Percentiles rank a stretch among this genome's conserved stretches.
phyloP scores from a whole-genome alignment of 2,888 invertebrate species.

The Tetragnatha montana region DNA sequence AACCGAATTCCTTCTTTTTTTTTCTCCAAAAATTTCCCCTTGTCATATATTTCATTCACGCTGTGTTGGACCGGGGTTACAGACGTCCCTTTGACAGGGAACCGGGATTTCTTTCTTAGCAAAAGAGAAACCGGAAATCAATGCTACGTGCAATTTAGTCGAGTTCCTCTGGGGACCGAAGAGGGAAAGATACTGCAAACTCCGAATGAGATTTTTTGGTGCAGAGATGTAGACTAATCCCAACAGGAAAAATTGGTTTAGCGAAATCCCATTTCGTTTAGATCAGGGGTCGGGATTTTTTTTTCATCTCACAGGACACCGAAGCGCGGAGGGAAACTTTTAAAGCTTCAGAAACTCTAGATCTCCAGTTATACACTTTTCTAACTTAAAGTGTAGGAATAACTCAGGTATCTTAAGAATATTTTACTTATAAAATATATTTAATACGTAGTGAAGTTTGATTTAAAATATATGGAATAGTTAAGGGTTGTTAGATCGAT shows the following conservation, averaged over 20 bases:
- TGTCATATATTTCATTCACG: slow-evolving; percentile 58
- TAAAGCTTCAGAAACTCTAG: no score
- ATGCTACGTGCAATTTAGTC: slow-evolving; percentile 15
- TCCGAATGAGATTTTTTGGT: neutral
- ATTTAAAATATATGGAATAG: no score
- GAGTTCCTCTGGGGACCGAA: neutral
- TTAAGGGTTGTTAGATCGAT: no score
- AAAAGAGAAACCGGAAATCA: slow-evolving; percentile 27
- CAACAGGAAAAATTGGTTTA: neutral
- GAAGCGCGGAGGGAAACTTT: no score
- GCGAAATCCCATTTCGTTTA: neutral
- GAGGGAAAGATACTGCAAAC: neutral
- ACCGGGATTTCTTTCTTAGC: slow-evolving; percentile 39
- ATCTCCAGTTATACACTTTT: no score
- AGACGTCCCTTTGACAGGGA: slow-evolving; percentile 46
- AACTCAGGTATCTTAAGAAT: no score
- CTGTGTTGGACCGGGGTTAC: slow-evolving; percentile 49
- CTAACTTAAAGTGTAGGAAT: no score
- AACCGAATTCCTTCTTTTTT: slow-evolving; percentile 21
- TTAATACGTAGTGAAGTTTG: no score
- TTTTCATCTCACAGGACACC: no score
- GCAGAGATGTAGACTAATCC: neutral
- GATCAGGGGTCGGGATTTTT: neutral
- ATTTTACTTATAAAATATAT: no score
- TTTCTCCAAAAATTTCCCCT: slow-evolving; percentile 32